Percentiles rank a stretch among this genome's conserved stretches.
These are phyloP conservation scores for Crambe crambe DNA, from an alignment of 37 sponge, comb jelly and placozoan genomes.

Conservation along the genomic window DNA sequence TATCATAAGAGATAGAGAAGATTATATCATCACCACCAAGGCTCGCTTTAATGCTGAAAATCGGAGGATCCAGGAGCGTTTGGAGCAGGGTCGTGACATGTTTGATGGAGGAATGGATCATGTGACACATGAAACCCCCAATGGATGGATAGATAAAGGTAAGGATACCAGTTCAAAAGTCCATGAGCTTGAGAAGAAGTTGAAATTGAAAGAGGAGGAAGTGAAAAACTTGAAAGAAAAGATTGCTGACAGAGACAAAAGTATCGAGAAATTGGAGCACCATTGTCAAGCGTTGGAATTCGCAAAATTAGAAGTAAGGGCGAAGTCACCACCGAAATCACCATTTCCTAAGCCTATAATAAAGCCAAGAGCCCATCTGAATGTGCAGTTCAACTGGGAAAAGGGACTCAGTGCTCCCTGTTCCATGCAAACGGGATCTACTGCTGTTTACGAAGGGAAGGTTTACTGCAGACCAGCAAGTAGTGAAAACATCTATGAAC, in stretches of 20 bases:
- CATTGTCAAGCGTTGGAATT: background rate
- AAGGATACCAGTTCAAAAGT: background rate
- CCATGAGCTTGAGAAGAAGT: background rate
- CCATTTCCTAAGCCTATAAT: background rate
- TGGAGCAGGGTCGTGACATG: background rate
- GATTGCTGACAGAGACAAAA: background rate
- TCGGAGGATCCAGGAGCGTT: background rate
- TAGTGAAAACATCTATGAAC: background rate
- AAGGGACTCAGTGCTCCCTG: background rate
- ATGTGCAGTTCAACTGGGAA: background rate
- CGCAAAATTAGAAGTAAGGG: background rate
- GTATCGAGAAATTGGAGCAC: background rate
- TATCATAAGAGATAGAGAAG: background rate
- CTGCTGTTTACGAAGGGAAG: background rate
- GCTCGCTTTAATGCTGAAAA: background rate
- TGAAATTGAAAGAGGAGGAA: background rate
- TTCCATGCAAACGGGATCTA: background rate
- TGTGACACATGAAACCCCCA: background rate
- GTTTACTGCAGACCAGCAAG: background rate
- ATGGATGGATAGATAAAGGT: background rate
- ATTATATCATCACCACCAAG: background rate
- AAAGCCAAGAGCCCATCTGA: background rate
- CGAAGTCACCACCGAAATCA: background rate
- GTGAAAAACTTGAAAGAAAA: background rate
- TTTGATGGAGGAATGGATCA: background rate